A percentile compares a stretch with the other conserved stretches of the same genome.
Conservation (phyloP, 2,113 vertebrate genomes). For the Pipra filicauda region DNA sequence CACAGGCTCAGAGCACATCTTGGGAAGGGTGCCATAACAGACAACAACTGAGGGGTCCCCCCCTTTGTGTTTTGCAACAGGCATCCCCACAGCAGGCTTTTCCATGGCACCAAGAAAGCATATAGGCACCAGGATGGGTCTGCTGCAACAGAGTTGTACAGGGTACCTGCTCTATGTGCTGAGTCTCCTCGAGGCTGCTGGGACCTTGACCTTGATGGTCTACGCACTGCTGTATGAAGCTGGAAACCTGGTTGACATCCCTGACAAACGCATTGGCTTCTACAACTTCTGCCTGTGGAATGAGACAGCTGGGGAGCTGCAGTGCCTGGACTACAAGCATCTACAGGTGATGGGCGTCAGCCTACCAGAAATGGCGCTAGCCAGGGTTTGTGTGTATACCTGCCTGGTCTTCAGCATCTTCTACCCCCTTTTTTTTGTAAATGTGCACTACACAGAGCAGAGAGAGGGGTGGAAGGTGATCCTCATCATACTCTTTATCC, state of each 20-base stretch:
- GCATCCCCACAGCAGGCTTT: background rate
- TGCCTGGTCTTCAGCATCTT: conserved; percentile 64
- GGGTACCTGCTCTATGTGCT: background rate
- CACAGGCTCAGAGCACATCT: background rate
- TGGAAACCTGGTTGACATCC: conserved; percentile 52
- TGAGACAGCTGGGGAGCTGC: background rate
- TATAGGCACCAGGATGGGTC: background rate
- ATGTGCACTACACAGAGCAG: background rate
- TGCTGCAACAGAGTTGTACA: background rate
- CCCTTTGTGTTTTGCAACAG: background rate
- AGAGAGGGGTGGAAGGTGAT: conserved; percentile 15
- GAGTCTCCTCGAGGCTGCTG: background rate
- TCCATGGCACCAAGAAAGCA: background rate
- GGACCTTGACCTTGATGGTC: conserved; percentile 30
- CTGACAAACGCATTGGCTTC: conserved; percentile 68
- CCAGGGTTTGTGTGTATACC: conserved; percentile 50
- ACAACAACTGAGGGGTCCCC: background rate
- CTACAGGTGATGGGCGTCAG: conserved; percentile 47
- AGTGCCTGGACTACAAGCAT: conserved; percentile 17
- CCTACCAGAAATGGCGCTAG: background rate
- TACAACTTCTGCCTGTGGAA: conserved; percentile 77
- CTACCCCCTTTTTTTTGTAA: background rate
- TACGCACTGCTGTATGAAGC: conserved; percentile 54
- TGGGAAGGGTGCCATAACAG: background rate
- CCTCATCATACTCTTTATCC: background rate